Evolutionary conservation across 2,888 invertebrate genomes (phyloP), one percentile per base, ranked within the genome.

Genomic region (Mayetiola destructor): DNA sequence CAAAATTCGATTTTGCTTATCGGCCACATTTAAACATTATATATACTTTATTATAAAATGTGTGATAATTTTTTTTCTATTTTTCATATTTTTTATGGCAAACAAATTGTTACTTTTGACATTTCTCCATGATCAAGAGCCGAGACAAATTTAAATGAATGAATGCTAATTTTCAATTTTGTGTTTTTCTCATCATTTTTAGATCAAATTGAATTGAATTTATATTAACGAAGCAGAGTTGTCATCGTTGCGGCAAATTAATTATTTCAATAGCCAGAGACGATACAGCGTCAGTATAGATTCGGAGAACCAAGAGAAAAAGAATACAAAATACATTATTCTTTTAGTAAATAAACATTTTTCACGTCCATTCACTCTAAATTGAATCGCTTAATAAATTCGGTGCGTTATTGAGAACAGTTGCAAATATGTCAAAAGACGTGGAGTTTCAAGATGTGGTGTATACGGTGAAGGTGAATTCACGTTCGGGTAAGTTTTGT

Each of bases 381-480:
- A 32, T 37, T 37, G 37, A n/a, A n/a, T 12, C 4, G 27, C 29
- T 48, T 48, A n/a, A 6, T 48, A 27, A 48, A 23, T 23, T 42
- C 23, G n/a, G 12, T 23, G 14, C n/a, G 23, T 12, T 21, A 42
- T 42, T 48, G n/a, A 48, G 27, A n/a, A 48, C 27, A 48, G 27
- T 48, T 2, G 23, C 37, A 37, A 57, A 57, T 5, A 57, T 57
- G 57, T 57, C 67, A 20, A 69, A 68, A 64, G 69, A 72, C 65
- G 69, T 72, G 56, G 72, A 72, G 59, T 72, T 72, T 60, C 72
- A 72, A 65, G 72, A 72, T 63, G 65, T 72, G 55, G 66, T 64
- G 61, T 72, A 69, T 52, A 66, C 66, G n/a, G 66, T 72, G 3
- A 66, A 66, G 59, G 63, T 67, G 59, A 67, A 65, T 48, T 66